Base-by-base conservation (phyloP, 35 echinoderm and acorn worm genomes). In the Ptychodera flava region DNA sequence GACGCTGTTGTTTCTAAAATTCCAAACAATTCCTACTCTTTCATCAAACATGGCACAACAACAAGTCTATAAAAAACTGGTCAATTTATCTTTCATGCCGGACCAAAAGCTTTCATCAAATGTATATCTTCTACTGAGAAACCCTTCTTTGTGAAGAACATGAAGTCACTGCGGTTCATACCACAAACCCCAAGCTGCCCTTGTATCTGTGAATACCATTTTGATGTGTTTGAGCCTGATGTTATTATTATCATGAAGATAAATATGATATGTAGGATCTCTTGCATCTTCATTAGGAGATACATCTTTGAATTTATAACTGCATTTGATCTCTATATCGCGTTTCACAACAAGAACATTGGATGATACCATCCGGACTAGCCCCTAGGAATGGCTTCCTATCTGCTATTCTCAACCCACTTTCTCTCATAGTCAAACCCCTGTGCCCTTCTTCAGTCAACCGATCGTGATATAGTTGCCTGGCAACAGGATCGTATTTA, bases 171-270 rank as follows among this genome's bases (percentile, higher is more conserved):
- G 30, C 82, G 31, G 35, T 84, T 34, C 15, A 84, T 15, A n/a
- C 33, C 16, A 34, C 31, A 36, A 84, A 84, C 82, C 36, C 82
- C 82, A 16, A 84, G 31, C 82, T 84, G 82, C 15, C 36, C 31
- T 84, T 84, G 82, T 34, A 36, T 36, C 82, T 84, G 82, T 34
- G 36, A 84, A 36, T 84, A 84, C 82, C 82, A 84, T 16, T 22
- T 34, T 84, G 82, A 84, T 15, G 82, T 32, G 10, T 34, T 84
- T 84, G 12, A 84, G 35, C 35, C 82, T 31, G 14, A 84, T 36
- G 28, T 34, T 14, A 15, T 36, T 34, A 84, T 36, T 84, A 34
- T 31, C 16, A 14, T 84, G 22, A 84, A 84, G 82, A 34, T 84
- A 36, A 6, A 64, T 12, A 64, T 64, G 6, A 22, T 64, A 64